phyloP scores from a whole-genome alignment of 2,113 vertebrate genomes.

The Atlantisia rogersi region DNA sequence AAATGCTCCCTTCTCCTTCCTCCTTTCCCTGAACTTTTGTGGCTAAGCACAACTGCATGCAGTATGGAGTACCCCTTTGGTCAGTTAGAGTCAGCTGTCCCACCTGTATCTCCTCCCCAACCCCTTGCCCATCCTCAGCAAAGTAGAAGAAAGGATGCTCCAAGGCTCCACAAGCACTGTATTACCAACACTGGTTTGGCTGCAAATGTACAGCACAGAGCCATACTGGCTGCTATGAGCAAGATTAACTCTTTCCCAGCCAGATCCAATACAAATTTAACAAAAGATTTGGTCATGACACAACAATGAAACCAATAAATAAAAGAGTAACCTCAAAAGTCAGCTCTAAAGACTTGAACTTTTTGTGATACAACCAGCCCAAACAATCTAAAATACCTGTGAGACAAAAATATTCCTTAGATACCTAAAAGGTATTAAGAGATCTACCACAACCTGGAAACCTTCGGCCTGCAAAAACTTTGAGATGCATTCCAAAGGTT shows the following conservation, averaged over 20 bases:
- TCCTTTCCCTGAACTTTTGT: not conserved
- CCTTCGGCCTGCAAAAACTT: not conserved
- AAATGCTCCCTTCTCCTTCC: not conserved
- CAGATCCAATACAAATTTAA: not conserved
- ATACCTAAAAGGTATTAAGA: not conserved
- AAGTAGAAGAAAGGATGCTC: not conserved
- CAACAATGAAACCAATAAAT: not conserved
- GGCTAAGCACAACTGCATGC: not conserved
- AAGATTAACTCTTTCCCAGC: not conserved
- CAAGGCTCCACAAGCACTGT: not conserved
- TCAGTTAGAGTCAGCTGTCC: not conserved
- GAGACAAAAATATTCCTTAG: not conserved
- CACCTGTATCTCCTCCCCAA: not conserved
- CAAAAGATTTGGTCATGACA: not conserved
- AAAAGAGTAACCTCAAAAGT: not conserved
- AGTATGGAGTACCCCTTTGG: not conserved
- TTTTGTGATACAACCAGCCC: not conserved
- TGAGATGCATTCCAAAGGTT: not conserved
- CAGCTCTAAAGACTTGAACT: not conserved
- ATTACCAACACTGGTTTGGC: not conserved
- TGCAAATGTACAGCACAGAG: rapidly evolving
- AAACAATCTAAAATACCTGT: not conserved
- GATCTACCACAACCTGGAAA: not conserved
- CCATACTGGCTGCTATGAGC: rapidly evolving
- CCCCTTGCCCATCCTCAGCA: not conserved